Conservation (phyloP, 2,888 invertebrate species). For the Ophonus ardosiacus region DNA sequence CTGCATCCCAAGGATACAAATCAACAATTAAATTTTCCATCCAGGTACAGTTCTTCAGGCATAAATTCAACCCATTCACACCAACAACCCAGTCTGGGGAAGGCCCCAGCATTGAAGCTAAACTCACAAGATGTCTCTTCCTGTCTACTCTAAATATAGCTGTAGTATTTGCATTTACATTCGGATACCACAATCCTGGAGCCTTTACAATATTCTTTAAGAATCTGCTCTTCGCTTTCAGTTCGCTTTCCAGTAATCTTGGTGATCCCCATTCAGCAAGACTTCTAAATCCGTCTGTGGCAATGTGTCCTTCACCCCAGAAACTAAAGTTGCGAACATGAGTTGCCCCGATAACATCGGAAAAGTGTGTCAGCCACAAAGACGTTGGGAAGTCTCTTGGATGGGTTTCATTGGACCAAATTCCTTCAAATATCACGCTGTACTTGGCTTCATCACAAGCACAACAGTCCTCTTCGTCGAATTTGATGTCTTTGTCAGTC, state of each 20-base stretch:
- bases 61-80: slow-evolving; percentile 91
- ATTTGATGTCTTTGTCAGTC: slow-evolving; percentile 81
- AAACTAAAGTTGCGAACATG: slow-evolving; percentile 93
- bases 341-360: slow-evolving; percentile 96
- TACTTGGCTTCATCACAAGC: slow-evolving; percentile 85
- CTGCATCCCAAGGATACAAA: slow-evolving; percentile 96
- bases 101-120: slow-evolving; percentile 94
- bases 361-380: slow-evolving; percentile 95
- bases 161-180: slow-evolving; percentile 89
- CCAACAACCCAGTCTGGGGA: slow-evolving; percentile 99
- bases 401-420: background rate
- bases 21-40: slow-evolving; percentile 88
- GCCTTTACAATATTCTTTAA: slow-evolving; percentile 93
- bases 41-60: slow-evolving; percentile 94
- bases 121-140: slow-evolving; percentile 90
- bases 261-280: slow-evolving; percentile 94
- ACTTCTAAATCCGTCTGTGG: slow-evolving; percentile 91
- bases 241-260: slow-evolving; percentile 90
- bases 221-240: slow-evolving; percentile 87
- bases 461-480: slow-evolving; percentile 85
- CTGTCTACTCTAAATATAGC: slow-evolving; percentile 90
- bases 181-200: slow-evolving; percentile 92
- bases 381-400: slow-evolving; percentile 97
- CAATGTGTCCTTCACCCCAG: slow-evolving; percentile 93
- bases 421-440: background rate